Base-by-base conservation (phyloP, 2,797 vertebrate genomes). In the Phoxinus dragarum region DNA sequence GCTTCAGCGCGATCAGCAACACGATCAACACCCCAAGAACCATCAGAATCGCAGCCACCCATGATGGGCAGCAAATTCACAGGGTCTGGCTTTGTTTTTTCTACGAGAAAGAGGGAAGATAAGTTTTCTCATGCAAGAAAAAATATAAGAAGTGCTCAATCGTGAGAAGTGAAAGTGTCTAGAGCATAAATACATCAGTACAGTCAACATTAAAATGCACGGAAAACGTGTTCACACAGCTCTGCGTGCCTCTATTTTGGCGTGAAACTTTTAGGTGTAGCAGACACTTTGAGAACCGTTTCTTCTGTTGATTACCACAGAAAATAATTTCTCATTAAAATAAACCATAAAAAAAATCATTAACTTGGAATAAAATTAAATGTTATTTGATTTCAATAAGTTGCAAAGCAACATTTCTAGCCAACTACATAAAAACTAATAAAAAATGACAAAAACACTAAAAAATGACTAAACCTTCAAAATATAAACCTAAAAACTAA, bases 61-160 rank as follows among this genome's bases (percentile, higher is more conserved):
- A 75, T 0, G 34, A 75, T 17, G 7, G 2, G 10, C 12, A 47
- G 0, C 9, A 31, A 0, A 9, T 4, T 17, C 21, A 12, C n/a
- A 11, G 44, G 0, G 1, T 0, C 12, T 23, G 36, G 1, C 5
- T 0, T 7, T 4, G 69, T 2, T 34, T 0, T 0, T 23, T 0
- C 59, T 68, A n/a, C 2, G 10, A 75, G n/a, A 61, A 12, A 76
- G 4, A 66, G 27, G 77, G 47, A 44, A n/a, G 4, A 21, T 36
- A n/a, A 0, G 27, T 17, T 59, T 77, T 40, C 12, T 40, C 12
- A 10, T 40, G 23, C 3, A 34, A n/a, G 23, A 54, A 12, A 7
- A 4, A 38, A 54, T 8, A 9, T 2, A 21, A 40, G 52, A 61
- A 61, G 75, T 40, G 23, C 14, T 59, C 23, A 42, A 3, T n/a